Evolutionary conservation across 2,113 vertebrate species (phyloP), one percentile per base, ranked within the genome.

Genomic region (Brevimyrus niger): DNA sequence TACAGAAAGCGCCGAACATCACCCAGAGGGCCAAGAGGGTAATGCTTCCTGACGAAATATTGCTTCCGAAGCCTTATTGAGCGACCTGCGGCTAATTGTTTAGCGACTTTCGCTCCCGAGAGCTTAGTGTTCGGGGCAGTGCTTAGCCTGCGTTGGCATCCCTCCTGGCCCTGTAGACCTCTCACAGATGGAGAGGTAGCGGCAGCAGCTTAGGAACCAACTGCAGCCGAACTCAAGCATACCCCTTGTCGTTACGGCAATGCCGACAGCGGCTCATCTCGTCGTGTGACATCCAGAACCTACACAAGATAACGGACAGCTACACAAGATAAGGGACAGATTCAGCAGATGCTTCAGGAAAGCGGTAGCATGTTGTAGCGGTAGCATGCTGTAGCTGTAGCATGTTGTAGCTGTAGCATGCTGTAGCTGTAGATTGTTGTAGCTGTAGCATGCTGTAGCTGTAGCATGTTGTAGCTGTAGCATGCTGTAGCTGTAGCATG

Each of bases 1-100:
- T 97, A 76, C 96, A 95, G 86, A 96, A 94, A 92, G 96, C 96
- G 0, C 96, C 96, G 91, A 96, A 96, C 94, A 96, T 97, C 94
- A 95, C 94, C 91, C 96, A 97, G 89, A 96, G 96, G 94, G 96
- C 96, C 47, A 96, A 96, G 94, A 97, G 96, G 96, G 97, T 97
- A 95, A 90, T 11, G 38, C 17, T 19, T 46, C 21, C 35, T 21
- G 9, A 65, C 35, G 1, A 31, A 46, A 42, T 42, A 44, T 53
- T 8, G 38, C 17, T 87, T 21, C 19, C 2, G 10, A 27, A 86
- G 85, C 85, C n/a, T 53, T 86, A 10, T 82, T 19, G 76, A 47
- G 82, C 10, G 23, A n/a, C 82, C 42, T 2, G 44, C 19, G 19
- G 42, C 42, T 84, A 84, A 84, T 84, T n/a, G 19, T 82, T 38